Evolutionary conservation across 2,113 vertebrate species (phyloP).

Genomic region (Acanthisitta chloris): DNA sequence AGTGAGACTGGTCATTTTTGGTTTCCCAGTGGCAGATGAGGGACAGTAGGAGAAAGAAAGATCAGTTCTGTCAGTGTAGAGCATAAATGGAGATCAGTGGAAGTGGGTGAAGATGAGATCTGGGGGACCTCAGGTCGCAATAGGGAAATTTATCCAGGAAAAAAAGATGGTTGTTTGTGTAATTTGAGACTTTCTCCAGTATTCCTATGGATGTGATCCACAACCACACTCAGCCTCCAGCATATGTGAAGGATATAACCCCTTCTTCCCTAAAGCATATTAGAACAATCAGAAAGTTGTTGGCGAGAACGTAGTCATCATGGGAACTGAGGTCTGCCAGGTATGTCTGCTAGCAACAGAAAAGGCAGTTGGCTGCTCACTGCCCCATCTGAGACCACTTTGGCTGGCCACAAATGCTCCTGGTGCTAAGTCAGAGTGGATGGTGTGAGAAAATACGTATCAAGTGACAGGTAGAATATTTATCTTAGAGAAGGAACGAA

Average conservation of each 20-base stretch:
- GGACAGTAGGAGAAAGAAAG: neutral
- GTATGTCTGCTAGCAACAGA: neutral
- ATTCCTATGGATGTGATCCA: neutral
- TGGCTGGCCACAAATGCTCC: neutral
- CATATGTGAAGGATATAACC: neutral
- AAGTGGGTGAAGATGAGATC: neutral
- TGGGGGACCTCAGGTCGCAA: neutral
- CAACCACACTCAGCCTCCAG: neutral
- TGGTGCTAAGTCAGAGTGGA: neutral
- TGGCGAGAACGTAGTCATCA: neutral
- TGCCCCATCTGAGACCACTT: neutral
- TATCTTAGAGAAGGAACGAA: neutral
- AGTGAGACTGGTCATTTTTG: neutral
- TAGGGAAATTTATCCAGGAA: neutral
- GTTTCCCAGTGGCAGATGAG: neutral
- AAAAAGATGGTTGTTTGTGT: neutral
- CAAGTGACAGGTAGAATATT: neutral
- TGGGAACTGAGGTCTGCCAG: neutral
- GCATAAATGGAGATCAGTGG: neutral
- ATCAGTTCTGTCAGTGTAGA: neutral
- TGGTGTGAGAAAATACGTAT: neutral
- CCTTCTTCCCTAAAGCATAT: neutral
- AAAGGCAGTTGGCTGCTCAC: neutral
- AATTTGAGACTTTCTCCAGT: neutral
- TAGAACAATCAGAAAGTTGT: neutral